These are phyloP conservation scores for Ardeotis arabs DNA, from an alignment of 2,113 vertebrate genomes.

Conservation along the genomic window DNA sequence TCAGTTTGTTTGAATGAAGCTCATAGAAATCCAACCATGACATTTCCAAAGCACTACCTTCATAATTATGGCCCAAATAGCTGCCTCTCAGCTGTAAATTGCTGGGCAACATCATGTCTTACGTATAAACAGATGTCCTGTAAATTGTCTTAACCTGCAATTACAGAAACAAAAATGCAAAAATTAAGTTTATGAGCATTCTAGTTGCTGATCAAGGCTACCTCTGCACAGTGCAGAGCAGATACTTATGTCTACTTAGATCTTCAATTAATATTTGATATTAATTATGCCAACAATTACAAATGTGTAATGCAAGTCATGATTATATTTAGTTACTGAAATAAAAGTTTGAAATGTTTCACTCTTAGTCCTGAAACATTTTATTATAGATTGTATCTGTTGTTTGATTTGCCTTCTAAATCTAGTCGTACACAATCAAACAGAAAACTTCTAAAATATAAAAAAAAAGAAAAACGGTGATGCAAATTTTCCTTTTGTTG, in stretches of 20 bases:
- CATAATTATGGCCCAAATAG: neutral
- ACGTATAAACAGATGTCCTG: neutral
- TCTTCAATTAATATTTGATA: neutral
- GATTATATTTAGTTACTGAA: neutral
- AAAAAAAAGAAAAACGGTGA: accelerated
- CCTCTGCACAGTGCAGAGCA: neutral
- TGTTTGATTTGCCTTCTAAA: neutral
- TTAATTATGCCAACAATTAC: neutral
- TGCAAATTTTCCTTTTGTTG: neutral
- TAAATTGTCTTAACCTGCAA: neutral
- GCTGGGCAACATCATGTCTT: neutral
- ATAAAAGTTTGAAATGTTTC: neutral
- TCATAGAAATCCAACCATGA: neutral
- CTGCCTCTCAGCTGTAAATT: neutral
- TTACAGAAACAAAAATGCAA: neutral
- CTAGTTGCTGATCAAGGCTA: neutral
- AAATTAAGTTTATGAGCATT: neutral
- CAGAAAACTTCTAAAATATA: neutral
- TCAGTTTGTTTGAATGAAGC: neutral
- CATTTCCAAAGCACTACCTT: neutral
- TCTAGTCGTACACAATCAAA: neutral
- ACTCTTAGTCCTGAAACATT: neutral
- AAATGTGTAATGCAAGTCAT: neutral
- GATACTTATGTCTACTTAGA: neutral
- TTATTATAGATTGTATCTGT: neutral